phyloP scores from a whole-genome alignment of 2,113 vertebrate genomes.

The Jacana jacana region DNA sequence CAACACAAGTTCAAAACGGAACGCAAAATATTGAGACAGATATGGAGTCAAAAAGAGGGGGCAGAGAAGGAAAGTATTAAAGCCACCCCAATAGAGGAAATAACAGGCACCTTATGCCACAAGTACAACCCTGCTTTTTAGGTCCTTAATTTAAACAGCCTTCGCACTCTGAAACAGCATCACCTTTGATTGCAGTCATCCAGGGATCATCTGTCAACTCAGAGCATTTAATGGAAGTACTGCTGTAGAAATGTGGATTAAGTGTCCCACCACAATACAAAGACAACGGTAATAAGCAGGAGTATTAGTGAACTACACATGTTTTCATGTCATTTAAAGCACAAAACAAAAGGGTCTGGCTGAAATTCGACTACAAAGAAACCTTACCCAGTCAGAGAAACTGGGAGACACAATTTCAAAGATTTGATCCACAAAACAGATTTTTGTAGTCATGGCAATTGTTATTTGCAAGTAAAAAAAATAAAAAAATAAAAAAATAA shows the following conservation, averaged over 20 bases:
- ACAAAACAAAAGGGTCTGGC: not conserved
- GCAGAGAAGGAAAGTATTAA: not conserved
- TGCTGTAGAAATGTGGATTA: slow-evolving; percentile 43
- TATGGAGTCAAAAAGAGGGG: not conserved
- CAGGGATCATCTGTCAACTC: slow-evolving; percentile 10
- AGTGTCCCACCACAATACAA: slow-evolving; percentile 35
- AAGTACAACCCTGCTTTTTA: not conserved
- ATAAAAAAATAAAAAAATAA: not conserved
- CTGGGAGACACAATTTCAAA: not conserved
- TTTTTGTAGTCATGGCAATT: not conserved
- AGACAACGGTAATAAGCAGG: not conserved
- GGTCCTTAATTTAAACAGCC: not conserved
- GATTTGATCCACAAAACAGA: not conserved
- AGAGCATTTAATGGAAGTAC: slow-evolving; percentile 22
- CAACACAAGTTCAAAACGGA: not conserved
- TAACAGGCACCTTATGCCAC: not conserved
- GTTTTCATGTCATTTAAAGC: not conserved
- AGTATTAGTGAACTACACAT: not conserved
- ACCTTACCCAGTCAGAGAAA: not conserved
- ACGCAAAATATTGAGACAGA: not conserved
- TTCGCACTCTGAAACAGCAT: slow-evolving; percentile 10
- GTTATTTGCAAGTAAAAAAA: not conserved
- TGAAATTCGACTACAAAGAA: not conserved
- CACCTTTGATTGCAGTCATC: not conserved
- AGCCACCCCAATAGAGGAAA: not conserved